Base-by-base conservation (phyloP, 1,140 invertebrate genomes). In the Polypedilum pembai region DNA sequence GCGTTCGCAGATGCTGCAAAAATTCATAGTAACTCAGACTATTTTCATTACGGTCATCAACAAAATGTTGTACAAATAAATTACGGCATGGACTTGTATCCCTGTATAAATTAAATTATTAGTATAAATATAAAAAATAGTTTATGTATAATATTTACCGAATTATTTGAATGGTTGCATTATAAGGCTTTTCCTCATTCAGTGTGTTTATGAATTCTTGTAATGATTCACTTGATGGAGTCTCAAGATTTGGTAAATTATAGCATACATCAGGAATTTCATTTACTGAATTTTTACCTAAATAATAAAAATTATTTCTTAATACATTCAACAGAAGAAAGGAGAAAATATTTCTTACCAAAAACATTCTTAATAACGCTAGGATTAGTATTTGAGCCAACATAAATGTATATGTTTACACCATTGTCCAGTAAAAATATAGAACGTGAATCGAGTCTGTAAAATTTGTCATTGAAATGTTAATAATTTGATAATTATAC, bases 11-110 rank as follows among this genome's bases (percentile, higher is more conserved):
- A 85, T 98, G 94, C 84, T 98, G 96, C 80, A 99, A 86, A 85
- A 99, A 99, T 88, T 99, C 98, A 83, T 96, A 94, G 83, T 99
- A 99, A 77, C 94, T 96, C 82, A 97, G 89, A 73, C 94, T 90
- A 76, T 91, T 92, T 83, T 99, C 96, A 76, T 92, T 90, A 79
- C 95, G 87, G 84, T 99, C 98, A 83, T 99, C 97, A 24, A 98
- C 87, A 78, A 99, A 86, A 77, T 90, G 89, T 77, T 97, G 93
- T 21, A 94, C 89, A 83, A 99, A 98, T 75, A 90, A 80, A 63
- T 87, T 86, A 76, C 93, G 87, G 73, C 89, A 87, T 75, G 91
- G 91, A 80, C 94, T 94, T 82, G 96, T 96, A 79, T 99, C 96
- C 80, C 96, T 92, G 79, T 63, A 56, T 76, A 79, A 76, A 75